These are phyloP conservation scores for Melanotaenia maccullochi DNA, from an alignment of 2,797 vertebrate species.

Conservation along the genomic window DNA sequence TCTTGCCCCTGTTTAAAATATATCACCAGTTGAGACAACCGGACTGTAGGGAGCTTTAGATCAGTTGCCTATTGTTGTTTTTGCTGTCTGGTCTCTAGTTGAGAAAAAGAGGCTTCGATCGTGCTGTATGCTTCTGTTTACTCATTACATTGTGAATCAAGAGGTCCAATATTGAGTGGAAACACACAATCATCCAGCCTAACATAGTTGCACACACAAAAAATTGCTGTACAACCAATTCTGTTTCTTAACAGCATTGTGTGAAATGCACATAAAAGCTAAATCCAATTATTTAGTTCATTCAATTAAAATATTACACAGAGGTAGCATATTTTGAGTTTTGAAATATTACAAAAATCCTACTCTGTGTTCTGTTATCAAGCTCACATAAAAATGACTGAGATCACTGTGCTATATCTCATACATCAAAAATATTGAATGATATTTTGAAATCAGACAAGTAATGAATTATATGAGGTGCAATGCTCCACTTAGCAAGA, in stretches of 20 bases:
- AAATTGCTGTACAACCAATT: neutral
- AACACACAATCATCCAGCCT: conserved; percentile 2
- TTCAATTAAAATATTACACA: too few species aligned
- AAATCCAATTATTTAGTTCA: too few species aligned
- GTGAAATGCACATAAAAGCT: neutral
- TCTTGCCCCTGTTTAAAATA: conserved; percentile 50
- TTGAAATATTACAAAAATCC: too few species aligned
- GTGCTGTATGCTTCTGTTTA: conserved; percentile 19
- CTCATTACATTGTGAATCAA: conserved; percentile 12
- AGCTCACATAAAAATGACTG: too few species aligned
- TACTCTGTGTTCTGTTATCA: too few species aligned
- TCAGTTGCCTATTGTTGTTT: conserved; percentile 40
- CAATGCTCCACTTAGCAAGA: too few species aligned
- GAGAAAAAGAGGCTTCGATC: conserved; percentile 41
- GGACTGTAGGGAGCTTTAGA: conserved; percentile 45
- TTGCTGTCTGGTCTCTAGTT: conserved; percentile 49
- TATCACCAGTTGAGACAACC: conserved; percentile 33
- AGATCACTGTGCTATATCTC: too few species aligned
- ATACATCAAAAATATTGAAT: too few species aligned
- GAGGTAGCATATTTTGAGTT: too few species aligned
- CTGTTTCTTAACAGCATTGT: neutral
- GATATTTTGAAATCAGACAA: too few species aligned
- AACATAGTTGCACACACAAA: neutral
- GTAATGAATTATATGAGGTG: too few species aligned
- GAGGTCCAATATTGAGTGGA: conserved; percentile 8